Evolutionary conservation across 2,797 vertebrate genomes (phyloP).

Genomic region (Natrix natrix): DNA sequence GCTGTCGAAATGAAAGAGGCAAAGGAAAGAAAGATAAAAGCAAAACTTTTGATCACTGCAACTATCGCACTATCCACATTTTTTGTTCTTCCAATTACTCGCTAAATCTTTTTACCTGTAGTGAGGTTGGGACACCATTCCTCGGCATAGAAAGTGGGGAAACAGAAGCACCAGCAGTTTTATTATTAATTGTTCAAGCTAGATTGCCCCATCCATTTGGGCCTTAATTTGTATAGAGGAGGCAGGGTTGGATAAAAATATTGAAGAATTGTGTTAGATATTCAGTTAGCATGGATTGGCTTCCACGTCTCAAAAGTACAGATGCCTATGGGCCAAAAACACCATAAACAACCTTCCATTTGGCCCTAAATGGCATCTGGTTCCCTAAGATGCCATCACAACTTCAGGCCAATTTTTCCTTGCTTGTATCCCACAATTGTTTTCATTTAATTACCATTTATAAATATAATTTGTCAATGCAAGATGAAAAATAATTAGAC

Average conservation of each 20-base stretch:
- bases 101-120: neutral
- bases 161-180: neutral
- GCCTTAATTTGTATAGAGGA: neutral
- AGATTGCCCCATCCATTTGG: neutral
- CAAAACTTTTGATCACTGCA: neutral
- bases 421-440: neutral
- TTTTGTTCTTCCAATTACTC: neutral
- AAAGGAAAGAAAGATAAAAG: neutral
- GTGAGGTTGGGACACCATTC: neutral
- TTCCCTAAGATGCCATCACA: neutral
- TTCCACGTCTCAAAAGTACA: neutral
- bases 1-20: neutral
- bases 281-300: neutral
- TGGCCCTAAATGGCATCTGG: neutral
- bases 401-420: neutral
- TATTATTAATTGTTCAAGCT: neutral
- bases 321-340: neutral
- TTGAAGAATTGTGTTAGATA: neutral
- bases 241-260: neutral
- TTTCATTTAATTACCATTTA: conserved; percentile 15
- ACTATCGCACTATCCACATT: neutral
- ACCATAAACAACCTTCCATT: neutral
- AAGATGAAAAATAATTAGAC: neutral
- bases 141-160: neutral
- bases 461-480: conserved; percentile 2